Percentiles rank a stretch among this genome's conserved stretches.
Conservation (phyloP, 2,113 vertebrate genomes). For the Gnathonemus echidnorhynchus region DNA sequence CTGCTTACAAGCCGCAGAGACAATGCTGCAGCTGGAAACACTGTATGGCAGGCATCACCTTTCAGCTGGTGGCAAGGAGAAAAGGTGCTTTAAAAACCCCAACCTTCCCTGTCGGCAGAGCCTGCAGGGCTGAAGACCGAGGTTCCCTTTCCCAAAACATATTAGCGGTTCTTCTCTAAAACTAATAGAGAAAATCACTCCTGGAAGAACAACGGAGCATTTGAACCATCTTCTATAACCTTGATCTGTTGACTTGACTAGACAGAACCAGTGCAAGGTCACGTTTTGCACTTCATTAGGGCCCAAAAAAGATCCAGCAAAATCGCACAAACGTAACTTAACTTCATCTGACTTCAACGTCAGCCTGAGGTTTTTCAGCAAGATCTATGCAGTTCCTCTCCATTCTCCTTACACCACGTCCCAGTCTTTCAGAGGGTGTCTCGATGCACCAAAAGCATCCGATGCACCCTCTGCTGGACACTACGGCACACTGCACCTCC, state of each 20-base stretch:
- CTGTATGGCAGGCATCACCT: background rate
- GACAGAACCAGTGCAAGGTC: background rate
- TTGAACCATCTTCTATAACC: background rate
- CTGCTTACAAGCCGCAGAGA: background rate
- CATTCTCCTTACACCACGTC: background rate
- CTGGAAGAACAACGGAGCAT: background rate
- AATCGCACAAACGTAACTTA: background rate
- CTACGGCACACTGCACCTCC: constrained; percentile 26
- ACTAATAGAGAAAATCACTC: background rate
- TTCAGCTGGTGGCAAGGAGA: background rate
- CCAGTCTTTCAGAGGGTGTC: background rate
- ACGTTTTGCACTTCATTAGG: background rate
- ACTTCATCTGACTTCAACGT: background rate
- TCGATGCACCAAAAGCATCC: background rate
- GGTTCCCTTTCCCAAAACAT: background rate
- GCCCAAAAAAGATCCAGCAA: background rate
- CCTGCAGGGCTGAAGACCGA: background rate
- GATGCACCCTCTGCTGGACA: constrained; percentile 52
- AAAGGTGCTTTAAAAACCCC: background rate
- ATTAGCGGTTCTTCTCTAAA: background rate
- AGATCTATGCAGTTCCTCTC: background rate
- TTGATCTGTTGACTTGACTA: background rate
- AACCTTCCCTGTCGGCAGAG: background rate
- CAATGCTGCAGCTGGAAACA: background rate
- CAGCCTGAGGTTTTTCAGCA: background rate